Percentiles rank a stretch among this genome's conserved stretches.
phyloP scores from a whole-genome alignment of 1,140 invertebrate species.

The Parasteatoda tepidariorum region DNA sequence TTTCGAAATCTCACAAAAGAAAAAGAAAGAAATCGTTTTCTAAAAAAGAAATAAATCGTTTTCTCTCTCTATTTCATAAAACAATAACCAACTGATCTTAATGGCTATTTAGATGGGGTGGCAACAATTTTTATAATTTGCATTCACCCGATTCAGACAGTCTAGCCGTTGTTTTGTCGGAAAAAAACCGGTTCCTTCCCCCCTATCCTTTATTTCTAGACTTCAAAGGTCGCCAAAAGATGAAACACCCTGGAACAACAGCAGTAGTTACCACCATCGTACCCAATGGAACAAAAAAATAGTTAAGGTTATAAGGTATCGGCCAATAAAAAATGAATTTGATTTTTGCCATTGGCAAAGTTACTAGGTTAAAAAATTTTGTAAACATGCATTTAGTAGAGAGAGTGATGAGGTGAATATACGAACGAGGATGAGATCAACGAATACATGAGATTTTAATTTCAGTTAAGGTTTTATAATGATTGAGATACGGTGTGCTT shows the following conservation, averaged over 20 bases:
- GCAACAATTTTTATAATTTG: constrained; percentile 19
- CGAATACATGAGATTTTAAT: too few species aligned
- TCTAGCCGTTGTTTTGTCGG: constrained; percentile 58
- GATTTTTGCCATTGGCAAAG: neutral
- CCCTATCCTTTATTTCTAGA: neutral
- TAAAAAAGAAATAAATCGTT: neutral
- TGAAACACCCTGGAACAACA: constrained; percentile 6
- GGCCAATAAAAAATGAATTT: too few species aligned
- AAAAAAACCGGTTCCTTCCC: constrained; percentile 55
- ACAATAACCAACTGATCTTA: constrained; percentile 14
- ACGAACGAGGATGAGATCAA: too few species aligned
- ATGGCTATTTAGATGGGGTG: constrained; percentile 37
- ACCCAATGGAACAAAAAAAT: too few species aligned
- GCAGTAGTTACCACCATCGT: neutral
- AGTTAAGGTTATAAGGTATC: too few species aligned
- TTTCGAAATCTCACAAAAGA: too few species aligned
- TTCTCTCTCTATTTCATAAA: neutral
- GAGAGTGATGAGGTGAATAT: too few species aligned
- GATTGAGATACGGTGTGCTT: too few species aligned
- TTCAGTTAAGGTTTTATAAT: too few species aligned
- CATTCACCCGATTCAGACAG: constrained; percentile 40
- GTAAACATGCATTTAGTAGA: neutral
- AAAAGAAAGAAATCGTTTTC: neutral
- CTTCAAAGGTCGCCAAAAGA: constrained; percentile 31
- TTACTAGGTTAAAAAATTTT: neutral